Evolutionary conservation across 1,140 invertebrate species (phyloP).

Genomic region (Parasteatoda tepidariorum): DNA sequence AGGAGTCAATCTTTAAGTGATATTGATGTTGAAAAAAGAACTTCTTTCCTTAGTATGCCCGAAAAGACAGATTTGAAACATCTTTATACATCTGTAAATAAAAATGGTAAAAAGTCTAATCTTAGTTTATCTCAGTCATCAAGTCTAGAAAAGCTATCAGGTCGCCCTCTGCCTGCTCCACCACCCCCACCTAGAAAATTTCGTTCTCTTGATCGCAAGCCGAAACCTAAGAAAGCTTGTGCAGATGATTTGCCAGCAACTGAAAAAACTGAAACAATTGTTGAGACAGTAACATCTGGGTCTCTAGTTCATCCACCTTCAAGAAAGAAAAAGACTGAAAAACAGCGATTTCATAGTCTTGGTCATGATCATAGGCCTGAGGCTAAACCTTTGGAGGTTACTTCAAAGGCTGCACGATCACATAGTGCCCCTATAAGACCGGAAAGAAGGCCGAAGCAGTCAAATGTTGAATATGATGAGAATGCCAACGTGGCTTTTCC

Average conservation of each 20-base stretch:
- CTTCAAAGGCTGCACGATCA: slow-evolving; percentile 7
- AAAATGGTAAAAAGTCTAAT: slow-evolving; percentile 30
- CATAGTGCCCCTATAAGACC: slow-evolving; percentile 32
- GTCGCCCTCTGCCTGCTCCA: slow-evolving; percentile 51
- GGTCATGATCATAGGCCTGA: not conserved
- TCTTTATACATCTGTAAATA: slow-evolving; percentile 51
- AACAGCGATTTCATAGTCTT: slow-evolving; percentile 36
- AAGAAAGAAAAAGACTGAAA: slow-evolving; percentile 26
- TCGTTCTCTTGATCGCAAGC: slow-evolving; percentile 14
- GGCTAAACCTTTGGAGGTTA: not conserved
- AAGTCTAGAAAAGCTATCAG: slow-evolving; percentile 18
- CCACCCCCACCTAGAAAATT: slow-evolving; percentile 53
- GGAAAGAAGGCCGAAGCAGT: slow-evolving; percentile 4
- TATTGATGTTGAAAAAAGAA: slow-evolving; percentile 35
- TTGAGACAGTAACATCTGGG: not conserved
- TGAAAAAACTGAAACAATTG: slow-evolving; percentile 3
- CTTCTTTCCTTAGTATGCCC: not conserved
- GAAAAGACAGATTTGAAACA: slow-evolving; percentile 18
- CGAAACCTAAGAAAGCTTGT: slow-evolving; percentile 18
- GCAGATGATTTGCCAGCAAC: not conserved
- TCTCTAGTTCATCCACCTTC: slow-evolving; percentile 16
- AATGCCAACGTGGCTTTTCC: slow-evolving; percentile 52
- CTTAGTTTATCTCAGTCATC: slow-evolving; percentile 9
- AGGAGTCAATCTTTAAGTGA: slow-evolving; percentile 56
- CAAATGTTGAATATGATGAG: slow-evolving; percentile 33